Base-by-base conservation (phyloP, 2,113 vertebrate species). In the Falcunculus frontatus region DNA sequence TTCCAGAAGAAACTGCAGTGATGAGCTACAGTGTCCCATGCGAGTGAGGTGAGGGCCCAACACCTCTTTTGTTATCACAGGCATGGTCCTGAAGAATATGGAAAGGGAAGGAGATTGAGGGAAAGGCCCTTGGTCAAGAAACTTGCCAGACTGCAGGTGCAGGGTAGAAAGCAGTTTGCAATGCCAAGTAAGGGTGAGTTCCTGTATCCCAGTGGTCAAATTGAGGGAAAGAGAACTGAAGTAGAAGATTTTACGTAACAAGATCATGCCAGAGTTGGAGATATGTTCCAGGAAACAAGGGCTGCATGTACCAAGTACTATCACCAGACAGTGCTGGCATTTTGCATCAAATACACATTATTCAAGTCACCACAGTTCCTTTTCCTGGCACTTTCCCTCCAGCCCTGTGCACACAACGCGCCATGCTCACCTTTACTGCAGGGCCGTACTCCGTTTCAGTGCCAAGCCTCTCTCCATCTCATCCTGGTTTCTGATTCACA, bases 1-100 rank as follows among this genome's bases (percentile, higher is more conserved):
- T 94, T 97, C 44, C 92, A 96, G 96, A 97, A 72, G 92, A 96
- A 92, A 92, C 85, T 81, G 53, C 95, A 7, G 79, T 64, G 78
- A 90, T 77, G 52, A 96, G 64, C 82, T 96, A 96, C 65, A 63
- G 32, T 67, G 84, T 23, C 16, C 92, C 90, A 0, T 96, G 95
- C 3, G 0, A 90, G 12, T 96, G 52, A 96, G 95, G 87, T 96
- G 77, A 96, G 89, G 9, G 17, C 19, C 20, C 39, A 85, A 5
- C 15, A 41, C 7, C 25, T 44, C 35, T 67, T 90, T 42, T 84
- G 25, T 73, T 65, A 60, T 60, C 70, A 27, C 13, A 52, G 35
- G 27, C 27, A 33, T 7, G 30, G 39, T 82, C 22, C 53, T 77
- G 50, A 83, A 69, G 82, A 35, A 27, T 12, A 16, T 33, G 50